Percentiles rank a stretch among this genome's conserved stretches.
Conservation (phyloP, 2,113 vertebrate genomes). For the Dinomys branickii region DNA sequence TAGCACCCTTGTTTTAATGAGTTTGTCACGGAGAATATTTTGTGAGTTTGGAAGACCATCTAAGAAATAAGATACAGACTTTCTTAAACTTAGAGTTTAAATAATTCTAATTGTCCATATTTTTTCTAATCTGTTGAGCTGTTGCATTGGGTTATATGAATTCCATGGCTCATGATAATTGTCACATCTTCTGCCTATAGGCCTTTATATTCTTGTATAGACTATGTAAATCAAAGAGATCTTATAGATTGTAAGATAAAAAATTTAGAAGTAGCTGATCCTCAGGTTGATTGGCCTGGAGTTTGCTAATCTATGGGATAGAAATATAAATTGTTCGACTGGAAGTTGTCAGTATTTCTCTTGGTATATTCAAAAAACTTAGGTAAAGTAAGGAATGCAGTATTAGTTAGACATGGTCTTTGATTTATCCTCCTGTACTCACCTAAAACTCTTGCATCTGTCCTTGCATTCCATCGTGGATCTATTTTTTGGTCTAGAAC, state of each 20-base stretch:
- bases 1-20: background rate
- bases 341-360: conserved; percentile 27
- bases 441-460: background rate
- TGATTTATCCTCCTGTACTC: conserved; percentile 29
- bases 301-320: background rate
- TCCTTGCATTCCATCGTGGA: background rate
- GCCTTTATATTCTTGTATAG: background rate
- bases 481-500: background rate
- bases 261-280: conserved; percentile 12
- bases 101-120: background rate
- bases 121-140: background rate
- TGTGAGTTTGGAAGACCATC: background rate
- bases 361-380: background rate
- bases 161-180: background rate
- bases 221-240: background rate
- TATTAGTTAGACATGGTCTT: background rate
- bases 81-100: background rate
- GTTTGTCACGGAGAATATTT: background rate
- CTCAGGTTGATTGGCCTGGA: background rate
- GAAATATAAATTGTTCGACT: conserved; percentile 8
- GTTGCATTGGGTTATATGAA: background rate
- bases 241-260: background rate
- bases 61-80: background rate
- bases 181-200: background rate
- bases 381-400: background rate